These are phyloP conservation scores for Sylvilagus bachmani DNA, from an alignment of 2,113 vertebrate species.

Conservation along the genomic window DNA sequence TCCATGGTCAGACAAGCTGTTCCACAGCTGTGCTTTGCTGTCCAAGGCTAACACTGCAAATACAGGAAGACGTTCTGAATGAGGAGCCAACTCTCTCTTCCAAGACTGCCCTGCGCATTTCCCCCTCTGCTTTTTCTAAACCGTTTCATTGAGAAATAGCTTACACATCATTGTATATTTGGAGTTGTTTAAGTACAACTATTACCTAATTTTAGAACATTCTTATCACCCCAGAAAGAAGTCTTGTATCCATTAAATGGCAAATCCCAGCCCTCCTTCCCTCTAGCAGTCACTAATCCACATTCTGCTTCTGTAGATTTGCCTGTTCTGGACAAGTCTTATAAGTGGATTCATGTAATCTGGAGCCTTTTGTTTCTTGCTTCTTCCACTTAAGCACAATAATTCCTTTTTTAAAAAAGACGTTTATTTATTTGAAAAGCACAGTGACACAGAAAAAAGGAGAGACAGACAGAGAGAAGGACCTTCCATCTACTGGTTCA, in stretches of 20 bases:
- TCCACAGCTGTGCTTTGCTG: neutral
- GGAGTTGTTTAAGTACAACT: neutral
- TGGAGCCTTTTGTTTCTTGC: neutral
- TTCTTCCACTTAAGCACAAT: neutral
- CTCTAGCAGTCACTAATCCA: neutral
- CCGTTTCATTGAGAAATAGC: neutral
- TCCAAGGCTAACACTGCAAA: neutral
- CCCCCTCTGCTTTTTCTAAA: neutral
- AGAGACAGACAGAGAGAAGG: no score
- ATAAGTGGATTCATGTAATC: neutral
- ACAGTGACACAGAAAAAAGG: no score
- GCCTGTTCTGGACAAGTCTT: slow-evolving; percentile 1
- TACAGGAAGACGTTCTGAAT: neutral
- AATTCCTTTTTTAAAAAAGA: no score
- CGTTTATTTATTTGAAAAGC: no score
- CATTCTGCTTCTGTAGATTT: slow-evolving; percentile 4
- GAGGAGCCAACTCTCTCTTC: neutral
- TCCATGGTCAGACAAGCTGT: slow-evolving; percentile 8
- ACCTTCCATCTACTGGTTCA: no score
- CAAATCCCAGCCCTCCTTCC: neutral
- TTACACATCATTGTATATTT: neutral
- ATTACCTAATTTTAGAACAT: slow-evolving; percentile 40
- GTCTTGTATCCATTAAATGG: neutral
- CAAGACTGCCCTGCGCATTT: neutral
- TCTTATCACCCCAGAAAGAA: slow-evolving; percentile 48